phyloP scores from a whole-genome alignment of 2,113 vertebrate species.

The Willisornis vidua region DNA sequence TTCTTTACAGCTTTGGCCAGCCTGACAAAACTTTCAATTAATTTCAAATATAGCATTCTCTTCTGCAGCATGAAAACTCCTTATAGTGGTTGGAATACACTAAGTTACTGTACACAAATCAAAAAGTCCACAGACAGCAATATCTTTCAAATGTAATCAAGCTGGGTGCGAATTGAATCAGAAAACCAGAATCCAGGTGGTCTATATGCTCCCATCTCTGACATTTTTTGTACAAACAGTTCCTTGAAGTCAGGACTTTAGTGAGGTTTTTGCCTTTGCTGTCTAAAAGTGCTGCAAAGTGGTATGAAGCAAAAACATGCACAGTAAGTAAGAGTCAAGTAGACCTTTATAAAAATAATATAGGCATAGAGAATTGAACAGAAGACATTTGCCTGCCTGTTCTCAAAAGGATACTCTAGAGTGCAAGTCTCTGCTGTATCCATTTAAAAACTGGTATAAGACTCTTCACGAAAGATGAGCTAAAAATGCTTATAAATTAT shows the following conservation, averaged over 20 bases:
- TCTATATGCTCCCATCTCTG: not conserved
- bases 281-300: not conserved
- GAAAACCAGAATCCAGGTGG: not conserved
- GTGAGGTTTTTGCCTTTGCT: not conserved
- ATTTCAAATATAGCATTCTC: not conserved
- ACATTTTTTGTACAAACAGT: not conserved
- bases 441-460: not conserved
- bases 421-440: not conserved
- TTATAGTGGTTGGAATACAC: not conserved
- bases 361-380: not conserved
- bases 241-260: not conserved
- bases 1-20: not conserved
- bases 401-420: not conserved
- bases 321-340: not conserved
- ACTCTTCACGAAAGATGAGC: not conserved
- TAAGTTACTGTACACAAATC: not conserved
- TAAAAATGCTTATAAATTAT: not conserved
- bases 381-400: not conserved
- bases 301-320: not conserved
- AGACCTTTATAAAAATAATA: not conserved
- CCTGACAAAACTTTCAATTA: not conserved
- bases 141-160: not conserved
- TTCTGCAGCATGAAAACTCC: not conserved
- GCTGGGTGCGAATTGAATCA: slow-evolving; percentile 13
- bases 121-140: not conserved